Evolutionary conservation across 2,888 invertebrate species (phyloP), one percentile per base, ranked within the genome.

Genomic region (Tubulanus polymorphus): DNA sequence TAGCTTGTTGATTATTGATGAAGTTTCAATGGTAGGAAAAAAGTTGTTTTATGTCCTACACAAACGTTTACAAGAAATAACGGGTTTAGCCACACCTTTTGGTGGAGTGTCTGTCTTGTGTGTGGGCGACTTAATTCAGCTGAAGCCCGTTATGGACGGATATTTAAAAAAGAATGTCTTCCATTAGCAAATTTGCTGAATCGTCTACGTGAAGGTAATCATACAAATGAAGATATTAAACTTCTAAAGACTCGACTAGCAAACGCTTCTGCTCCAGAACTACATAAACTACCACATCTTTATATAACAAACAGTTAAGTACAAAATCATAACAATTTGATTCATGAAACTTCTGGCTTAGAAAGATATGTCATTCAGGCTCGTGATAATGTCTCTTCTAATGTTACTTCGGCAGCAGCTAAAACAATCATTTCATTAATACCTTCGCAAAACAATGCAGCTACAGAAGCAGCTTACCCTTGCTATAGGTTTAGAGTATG

Each of bases 121-220:
- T 1, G 51, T 59, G 41, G 58, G 63, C 3, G 63, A 63, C 54
- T 46, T 64, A 8, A 59, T 52, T 50, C 59, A 64, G 48, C 47
- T 64, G 12, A 45, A 53, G 47, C 64, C 61, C 37, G 64, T 66
- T n/a, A 51, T 59, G 37, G 64, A 62, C 46, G 18, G 46, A n/a
- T 64, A 56, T 57, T 5, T 57, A 60, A 64, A 53, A 61, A 55
- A 49, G 61, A 63, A 12, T 54, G 51, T 45, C 54, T 41, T 48
- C 8, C 18, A 3, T 67, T 65, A 62, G 67, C 65, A 26, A 48
- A 60, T 35, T 46, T 65, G 1, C 50, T 64, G 1, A 65, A 65
- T 48, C 45, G 65, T 45, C 25, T 64, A 12, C 20, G 63, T 26
- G 63, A 63, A 57, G 62, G 60, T 8, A 37, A 61, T 10, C 60